Conservation (phyloP, 2,888 invertebrate genomes). For the Callinectes sapidus region DNA sequence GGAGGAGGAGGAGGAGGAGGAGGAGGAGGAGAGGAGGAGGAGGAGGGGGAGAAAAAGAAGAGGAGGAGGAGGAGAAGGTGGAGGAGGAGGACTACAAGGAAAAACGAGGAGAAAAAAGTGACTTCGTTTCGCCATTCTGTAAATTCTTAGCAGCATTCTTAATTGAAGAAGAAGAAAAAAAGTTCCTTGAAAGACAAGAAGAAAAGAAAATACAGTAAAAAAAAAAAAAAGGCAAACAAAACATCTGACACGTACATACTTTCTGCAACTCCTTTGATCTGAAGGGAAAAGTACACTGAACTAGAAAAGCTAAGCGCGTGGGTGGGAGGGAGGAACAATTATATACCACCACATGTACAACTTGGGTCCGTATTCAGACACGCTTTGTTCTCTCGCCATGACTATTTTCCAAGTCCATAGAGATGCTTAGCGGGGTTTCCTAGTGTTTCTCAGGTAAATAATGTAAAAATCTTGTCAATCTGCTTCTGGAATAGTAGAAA, state of each 20-base stretch:
- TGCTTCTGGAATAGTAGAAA: no score
- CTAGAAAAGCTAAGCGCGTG: neutral
- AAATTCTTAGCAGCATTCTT: neutral
- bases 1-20: neutral
- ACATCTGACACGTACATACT: neutral
- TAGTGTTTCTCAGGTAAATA: no score
- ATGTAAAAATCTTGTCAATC: no score
- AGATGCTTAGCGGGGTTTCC: no score
- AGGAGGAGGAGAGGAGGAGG: neutral
- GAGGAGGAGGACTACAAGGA: neutral
- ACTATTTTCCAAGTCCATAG: no score
- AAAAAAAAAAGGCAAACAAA: neutral
- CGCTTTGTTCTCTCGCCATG: no score
- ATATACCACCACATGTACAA: no score
- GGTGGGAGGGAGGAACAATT: neutral
- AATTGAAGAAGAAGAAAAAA: neutral
- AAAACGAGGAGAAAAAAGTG: neutral
- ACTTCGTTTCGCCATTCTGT: constrained; percentile 8
- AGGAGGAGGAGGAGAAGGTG: neutral
- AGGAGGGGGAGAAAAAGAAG: neutral
- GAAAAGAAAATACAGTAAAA: neutral
- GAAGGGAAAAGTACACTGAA: neutral
- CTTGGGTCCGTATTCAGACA: no score
- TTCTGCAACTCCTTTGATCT: neutral
- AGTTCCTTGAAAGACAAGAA: neutral